Percentiles rank a stretch among this genome's conserved stretches.
phyloP scores from a whole-genome alignment of 2,113 vertebrate species.

The Nerophis ophidion region DNA sequence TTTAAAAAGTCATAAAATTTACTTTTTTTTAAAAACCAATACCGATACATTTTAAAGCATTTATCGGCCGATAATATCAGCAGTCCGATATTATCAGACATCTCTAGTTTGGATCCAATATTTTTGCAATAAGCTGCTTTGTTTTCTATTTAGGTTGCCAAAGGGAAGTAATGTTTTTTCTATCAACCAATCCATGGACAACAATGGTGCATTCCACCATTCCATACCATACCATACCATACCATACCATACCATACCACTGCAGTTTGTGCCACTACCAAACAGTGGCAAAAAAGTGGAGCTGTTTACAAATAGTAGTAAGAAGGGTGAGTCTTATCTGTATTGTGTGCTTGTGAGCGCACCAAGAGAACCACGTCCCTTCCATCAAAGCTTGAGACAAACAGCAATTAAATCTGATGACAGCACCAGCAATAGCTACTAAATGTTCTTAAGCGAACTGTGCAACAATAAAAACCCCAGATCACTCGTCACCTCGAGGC shows the following conservation, averaged over 20 bases:
- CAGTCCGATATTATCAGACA: too few species aligned
- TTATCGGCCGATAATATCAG: too few species aligned
- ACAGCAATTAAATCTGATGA: conserved; percentile 30
- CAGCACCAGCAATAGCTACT: conserved; percentile 28
- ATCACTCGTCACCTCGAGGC: conserved; percentile 21
- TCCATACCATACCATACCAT: too few species aligned
- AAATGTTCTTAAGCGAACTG: conserved; percentile 32
- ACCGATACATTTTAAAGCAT: too few species aligned
- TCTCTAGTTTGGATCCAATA: too few species aligned
- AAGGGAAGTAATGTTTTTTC: background rate
- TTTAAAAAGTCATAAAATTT: too few species aligned
- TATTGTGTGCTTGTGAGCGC: background rate
- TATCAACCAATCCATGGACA: background rate
- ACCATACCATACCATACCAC: too few species aligned
- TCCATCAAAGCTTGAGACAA: conserved; percentile 10
- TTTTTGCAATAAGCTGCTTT: too few species aligned
- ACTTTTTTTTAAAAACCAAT: too few species aligned
- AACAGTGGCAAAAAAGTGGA: background rate
- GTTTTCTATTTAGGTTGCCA: too few species aligned
- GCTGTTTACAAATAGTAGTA: background rate
- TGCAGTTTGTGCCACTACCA: background rate
- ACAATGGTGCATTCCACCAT: too few species aligned
- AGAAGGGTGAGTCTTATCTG: background rate
- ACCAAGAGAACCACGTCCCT: background rate
- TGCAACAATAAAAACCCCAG: conserved; percentile 33